Evolutionary conservation across 2,888 invertebrate genomes (phyloP).

Genomic region (Caenorhabditis japonica): DNA sequence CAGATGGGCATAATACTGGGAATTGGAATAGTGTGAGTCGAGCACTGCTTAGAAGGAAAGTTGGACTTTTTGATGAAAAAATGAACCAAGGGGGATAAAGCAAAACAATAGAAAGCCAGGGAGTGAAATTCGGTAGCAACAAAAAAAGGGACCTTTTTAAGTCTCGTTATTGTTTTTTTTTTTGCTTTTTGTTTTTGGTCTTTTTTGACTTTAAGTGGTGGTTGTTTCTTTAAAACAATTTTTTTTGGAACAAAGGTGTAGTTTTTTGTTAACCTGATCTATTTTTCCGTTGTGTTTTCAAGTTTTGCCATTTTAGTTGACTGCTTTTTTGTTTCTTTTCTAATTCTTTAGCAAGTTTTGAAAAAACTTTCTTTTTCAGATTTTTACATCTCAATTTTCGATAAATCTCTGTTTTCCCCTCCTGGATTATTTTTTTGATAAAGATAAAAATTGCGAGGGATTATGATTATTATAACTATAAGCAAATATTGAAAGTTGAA

Average conservation of each 20-base stretch:
- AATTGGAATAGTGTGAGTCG: background rate
- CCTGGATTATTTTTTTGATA: too few species aligned
- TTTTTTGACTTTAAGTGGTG: background rate
- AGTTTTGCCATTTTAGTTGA: too few species aligned
- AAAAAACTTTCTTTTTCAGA: too few species aligned
- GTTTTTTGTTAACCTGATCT: background rate
- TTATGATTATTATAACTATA: too few species aligned
- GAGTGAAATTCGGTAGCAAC: slow-evolving; percentile 15
- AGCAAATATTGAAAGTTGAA: too few species aligned
- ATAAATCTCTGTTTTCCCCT: too few species aligned
- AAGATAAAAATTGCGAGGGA: too few species aligned
- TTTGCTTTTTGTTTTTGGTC: slow-evolving; percentile 3
- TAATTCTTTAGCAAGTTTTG: too few species aligned
- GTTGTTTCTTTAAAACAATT: too few species aligned
- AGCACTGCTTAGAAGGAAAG: background rate
- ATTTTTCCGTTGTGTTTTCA: background rate
- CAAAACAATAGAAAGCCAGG: slow-evolving; percentile 14
- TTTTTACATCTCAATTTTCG: too few species aligned
- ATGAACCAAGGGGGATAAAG: background rate
- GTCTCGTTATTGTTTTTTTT: background rate
- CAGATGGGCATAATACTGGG: slow-evolving; percentile 8
- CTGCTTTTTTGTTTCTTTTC: too few species aligned
- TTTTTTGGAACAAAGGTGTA: too few species aligned
- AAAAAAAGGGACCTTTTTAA: slow-evolving; percentile 20
- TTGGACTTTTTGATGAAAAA: slow-evolving; percentile 17